phyloP scores from a whole-genome alignment of 92 coral and sea anemone genomes.

The Heteractis magnifica region DNA sequence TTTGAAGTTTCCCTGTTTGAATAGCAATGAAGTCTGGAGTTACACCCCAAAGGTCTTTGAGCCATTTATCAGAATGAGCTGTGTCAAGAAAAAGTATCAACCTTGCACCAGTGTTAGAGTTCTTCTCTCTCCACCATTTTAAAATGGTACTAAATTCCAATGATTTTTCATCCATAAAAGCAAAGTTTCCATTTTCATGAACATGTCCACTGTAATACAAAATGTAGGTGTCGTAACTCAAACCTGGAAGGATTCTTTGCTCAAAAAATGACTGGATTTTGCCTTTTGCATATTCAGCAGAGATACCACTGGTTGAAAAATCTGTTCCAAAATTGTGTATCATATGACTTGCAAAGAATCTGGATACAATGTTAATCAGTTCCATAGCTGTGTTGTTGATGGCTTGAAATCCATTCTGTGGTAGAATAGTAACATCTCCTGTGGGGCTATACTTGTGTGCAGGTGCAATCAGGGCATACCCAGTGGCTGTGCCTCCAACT shows the following conservation, averaged over 20 bases:
- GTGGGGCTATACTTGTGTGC: constrained; percentile 77
- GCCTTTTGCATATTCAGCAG: constrained; percentile 66
- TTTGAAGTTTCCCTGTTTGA: constrained; percentile 78
- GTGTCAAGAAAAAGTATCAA: constrained; percentile 84
- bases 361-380: constrained; percentile 67
- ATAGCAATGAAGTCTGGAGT: constrained; percentile 77
- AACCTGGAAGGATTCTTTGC: constrained; percentile 85
- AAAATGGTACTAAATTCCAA: constrained; percentile 68
- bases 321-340: constrained; percentile 97
- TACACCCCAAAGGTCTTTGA: constrained; percentile 72
- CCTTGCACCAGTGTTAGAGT: constrained; percentile 75
- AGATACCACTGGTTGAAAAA: constrained; percentile 89
- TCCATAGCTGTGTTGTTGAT: constrained; percentile 83
- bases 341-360: constrained; percentile 89
- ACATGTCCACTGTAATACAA: constrained; percentile 97
- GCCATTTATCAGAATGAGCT: constrained; percentile 89
- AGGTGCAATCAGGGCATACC: constrained; percentile 94
- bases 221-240: constrained; percentile 90
- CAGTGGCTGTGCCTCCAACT: constrained; percentile 98
- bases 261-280: constrained; percentile 82
- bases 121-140: constrained; percentile 79
- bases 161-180: constrained; percentile 78
- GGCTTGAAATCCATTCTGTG: constrained; percentile 76
- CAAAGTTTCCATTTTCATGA: constrained; percentile 82
- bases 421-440: constrained; percentile 68